phyloP scores from a whole-genome alignment of 2,888 invertebrate genomes.

The Nephrotoma appendiculata region DNA sequence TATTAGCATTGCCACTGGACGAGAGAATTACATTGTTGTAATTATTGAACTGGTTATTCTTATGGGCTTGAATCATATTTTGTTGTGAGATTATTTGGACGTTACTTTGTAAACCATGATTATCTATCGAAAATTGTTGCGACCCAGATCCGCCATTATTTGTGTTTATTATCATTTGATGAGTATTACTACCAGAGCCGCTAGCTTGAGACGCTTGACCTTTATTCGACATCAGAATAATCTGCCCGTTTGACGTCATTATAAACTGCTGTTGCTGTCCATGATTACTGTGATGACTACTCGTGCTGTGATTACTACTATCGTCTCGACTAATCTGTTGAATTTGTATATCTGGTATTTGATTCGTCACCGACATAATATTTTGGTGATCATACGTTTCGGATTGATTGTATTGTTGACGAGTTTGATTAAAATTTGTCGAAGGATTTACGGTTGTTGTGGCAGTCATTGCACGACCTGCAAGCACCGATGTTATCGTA shows the following conservation, averaged over 20 bases:
- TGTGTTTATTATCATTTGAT: constrained; percentile 18
- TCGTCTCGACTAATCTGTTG: not conserved
- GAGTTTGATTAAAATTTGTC: not conserved
- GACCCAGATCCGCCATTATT: constrained; percentile 5
- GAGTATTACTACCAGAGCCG: constrained; percentile 8
- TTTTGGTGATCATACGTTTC: constrained; percentile 5
- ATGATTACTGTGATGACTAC: not conserved
- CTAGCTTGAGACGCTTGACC: constrained; percentile 2
- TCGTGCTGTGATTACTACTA: not conserved
- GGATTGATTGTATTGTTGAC: constrained; percentile 11
- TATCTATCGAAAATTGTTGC: constrained; percentile 10
- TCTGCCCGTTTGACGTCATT: constrained; percentile 32
- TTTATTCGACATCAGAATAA: constrained; percentile 27
- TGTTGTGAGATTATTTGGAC: constrained; percentile 14
- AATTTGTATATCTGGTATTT: not conserved
- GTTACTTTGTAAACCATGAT: constrained; percentile 13
- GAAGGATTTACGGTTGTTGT: constrained; percentile 50
- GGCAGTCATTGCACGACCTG: constrained; percentile 56
- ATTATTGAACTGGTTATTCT: not conserved
- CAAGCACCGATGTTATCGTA: constrained; percentile 66
- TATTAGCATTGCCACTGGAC: not conserved
- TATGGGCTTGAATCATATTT: constrained; percentile 10
- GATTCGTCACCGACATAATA: not conserved
- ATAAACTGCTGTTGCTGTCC: constrained; percentile 21
- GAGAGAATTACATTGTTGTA: not conserved